Conservation (phyloP, 2,797 vertebrate genomes). For the Anomalospiza imberbis region DNA sequence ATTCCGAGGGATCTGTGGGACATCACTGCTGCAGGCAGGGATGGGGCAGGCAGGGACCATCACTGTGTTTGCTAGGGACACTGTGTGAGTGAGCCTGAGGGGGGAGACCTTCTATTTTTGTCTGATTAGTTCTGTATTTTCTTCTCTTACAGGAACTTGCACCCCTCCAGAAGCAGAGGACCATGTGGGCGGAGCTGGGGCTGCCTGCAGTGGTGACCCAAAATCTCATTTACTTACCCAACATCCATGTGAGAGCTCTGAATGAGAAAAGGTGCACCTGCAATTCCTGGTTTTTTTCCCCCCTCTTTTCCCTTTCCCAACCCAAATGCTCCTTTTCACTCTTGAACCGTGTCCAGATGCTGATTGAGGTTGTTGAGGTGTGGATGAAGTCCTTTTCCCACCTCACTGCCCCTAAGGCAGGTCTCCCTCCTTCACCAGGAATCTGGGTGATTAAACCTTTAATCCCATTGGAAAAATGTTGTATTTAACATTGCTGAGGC, state of each 20-base stretch:
- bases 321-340: not conserved
- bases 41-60: not conserved
- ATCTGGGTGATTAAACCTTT: not conserved
- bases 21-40: not conserved
- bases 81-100: not conserved
- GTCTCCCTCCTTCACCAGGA: not conserved
- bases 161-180: not conserved
- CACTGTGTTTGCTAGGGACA: not conserved
- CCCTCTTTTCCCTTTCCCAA: not conserved
- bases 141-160: not conserved
- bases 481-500: not conserved
- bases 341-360: rapidly evolving
- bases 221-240: not conserved
- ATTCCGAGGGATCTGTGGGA: not conserved
- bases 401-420: not conserved
- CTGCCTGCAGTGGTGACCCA: not conserved
- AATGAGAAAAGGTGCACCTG: not conserved
- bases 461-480: not conserved
- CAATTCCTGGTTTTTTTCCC: rapidly evolving
- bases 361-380: not conserved
- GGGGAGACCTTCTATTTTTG: not conserved
- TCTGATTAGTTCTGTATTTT: not conserved
- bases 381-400: not conserved
- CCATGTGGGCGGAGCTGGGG: rapidly evolving
- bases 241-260: not conserved